Base-by-base conservation (phyloP, 2,888 invertebrate genomes). In the Lingula anatina region DNA sequence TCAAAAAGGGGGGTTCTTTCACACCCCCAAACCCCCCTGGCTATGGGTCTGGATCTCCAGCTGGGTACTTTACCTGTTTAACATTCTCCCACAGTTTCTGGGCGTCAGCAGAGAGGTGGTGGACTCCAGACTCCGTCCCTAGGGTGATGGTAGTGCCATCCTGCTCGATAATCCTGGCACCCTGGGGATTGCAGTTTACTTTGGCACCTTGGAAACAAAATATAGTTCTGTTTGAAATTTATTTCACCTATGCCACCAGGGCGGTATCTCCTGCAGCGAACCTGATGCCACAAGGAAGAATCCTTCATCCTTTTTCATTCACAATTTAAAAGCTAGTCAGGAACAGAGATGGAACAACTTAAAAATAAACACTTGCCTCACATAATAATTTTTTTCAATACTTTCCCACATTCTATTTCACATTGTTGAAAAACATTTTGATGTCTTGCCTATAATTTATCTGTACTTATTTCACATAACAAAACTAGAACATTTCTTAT, bases 161-260 rank as follows among this genome's bases (percentile, higher is more conserved):
- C 26, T 71, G 61, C 56, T 86, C 85, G 52, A 83, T 83, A 39
- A 86, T 77, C 68, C 83, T 84, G 36, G 85, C 78, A 7, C 84
- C 84, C 54, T 84, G 84, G 47, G 80, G 74, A 40, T 82, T 82
- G 62, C 80, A 82, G 38, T 83, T 83, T 42, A 86, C 81, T 77
- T 86, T 86, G 60, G 85, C 85, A 47, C 79, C 86, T 82, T n/a
- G 67, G 18, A 58, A 51, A 12, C 45, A 26, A 42, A 36, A 45
- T 5, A 41, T 5, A 43, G 21, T 43, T 18, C 21, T 15, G 12
- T 43, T 43, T 25, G 15, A n/a, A 5, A n/a, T 26, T 18, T 18
- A 26, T 43, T 15, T 18, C 18, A 5, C 5, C 35, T 44, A 44
- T 0, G 9, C 21, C n/a, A 31, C 9, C 18, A 15, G 31, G 18